phyloP scores from a whole-genome alignment of 2,113 vertebrate species.

The Tragulus kanchil region DNA sequence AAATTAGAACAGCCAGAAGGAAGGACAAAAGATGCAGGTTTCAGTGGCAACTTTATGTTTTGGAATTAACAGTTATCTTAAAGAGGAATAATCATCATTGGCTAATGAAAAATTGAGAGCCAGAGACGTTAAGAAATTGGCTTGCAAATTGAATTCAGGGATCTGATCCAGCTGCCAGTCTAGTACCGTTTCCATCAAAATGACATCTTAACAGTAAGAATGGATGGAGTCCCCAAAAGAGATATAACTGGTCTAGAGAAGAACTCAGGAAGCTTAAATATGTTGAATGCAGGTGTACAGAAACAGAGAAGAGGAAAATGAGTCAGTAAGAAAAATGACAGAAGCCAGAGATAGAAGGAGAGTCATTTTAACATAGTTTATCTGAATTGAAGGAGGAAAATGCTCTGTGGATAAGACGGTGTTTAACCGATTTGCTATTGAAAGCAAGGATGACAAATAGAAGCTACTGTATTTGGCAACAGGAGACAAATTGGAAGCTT shows the following conservation, averaged over 20 bases:
- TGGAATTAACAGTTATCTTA: neutral
- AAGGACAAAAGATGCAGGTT: neutral
- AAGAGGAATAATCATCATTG: neutral
- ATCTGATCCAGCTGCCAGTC: neutral
- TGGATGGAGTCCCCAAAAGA: neutral
- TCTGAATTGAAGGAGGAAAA: neutral
- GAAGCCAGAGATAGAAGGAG: neutral
- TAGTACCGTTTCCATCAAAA: constrained; percentile 13
- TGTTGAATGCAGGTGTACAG: neutral
- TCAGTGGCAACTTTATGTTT: neutral
- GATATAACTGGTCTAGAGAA: neutral
- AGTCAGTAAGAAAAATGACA: neutral
- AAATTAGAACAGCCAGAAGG: neutral
- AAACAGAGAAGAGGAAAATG: neutral
- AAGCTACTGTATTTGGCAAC: neutral
- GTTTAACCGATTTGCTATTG: neutral
- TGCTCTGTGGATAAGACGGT: neutral
- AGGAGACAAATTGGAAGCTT: neutral
- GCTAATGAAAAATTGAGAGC: neutral
- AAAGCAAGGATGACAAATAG: neutral
- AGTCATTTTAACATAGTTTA: neutral
- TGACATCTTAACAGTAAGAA: neutral
- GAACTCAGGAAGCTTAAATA: neutral
- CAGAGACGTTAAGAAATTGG: neutral
- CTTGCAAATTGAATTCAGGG: neutral